Evolutionary conservation across 1,140 invertebrate genomes (phyloP), one percentile per base, ranked within the genome.

Genomic region (Aphelinus certus): DNA sequence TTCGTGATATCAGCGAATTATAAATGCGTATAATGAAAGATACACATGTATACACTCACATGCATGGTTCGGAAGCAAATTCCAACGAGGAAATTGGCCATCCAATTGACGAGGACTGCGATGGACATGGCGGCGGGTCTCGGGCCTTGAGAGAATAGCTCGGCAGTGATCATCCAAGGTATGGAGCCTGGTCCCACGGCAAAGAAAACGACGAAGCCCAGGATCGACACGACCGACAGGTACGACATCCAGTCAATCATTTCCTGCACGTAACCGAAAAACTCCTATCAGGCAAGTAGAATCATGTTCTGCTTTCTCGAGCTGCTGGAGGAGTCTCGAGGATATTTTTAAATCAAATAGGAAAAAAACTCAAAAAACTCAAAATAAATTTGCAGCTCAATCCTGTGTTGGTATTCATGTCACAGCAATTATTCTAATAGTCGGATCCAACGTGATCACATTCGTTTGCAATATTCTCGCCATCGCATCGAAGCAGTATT

Each of bases 141-240:
- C 10, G 98, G 96, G 57, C 96, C 97, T 88, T 99, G 97, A 5
- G 96, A 96, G 89, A 99, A 99, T 57, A 99, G 90, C 87, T 99
- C 98, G 55, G 97, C 96, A 6, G 97, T 98, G 82, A 99, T 99
- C 92, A 99, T 94, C 98, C 98, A 99, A 0, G 98, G 98, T 82
- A 99, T 99, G 46, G 97, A 97, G 63, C 97, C 95, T 66, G 94
- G 96, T 2, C 97, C 97, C 73, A 98, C 94, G 46, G 97, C 97
- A 86, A 99, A 99, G 91, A 98, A 98, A 65, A 98, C 95, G 65
- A 99, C 97, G 89, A 97, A 99, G 83, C 93, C 92, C 46, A 99
- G 90, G 49, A 95, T 97, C 64, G 96, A 96, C 62, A 97, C 94
- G 83, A 99, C 96, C 76, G 96, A 97, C 78, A 97, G 90, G 89